phyloP scores from a whole-genome alignment of 2,113 vertebrate genomes.

The Equus quagga region DNA sequence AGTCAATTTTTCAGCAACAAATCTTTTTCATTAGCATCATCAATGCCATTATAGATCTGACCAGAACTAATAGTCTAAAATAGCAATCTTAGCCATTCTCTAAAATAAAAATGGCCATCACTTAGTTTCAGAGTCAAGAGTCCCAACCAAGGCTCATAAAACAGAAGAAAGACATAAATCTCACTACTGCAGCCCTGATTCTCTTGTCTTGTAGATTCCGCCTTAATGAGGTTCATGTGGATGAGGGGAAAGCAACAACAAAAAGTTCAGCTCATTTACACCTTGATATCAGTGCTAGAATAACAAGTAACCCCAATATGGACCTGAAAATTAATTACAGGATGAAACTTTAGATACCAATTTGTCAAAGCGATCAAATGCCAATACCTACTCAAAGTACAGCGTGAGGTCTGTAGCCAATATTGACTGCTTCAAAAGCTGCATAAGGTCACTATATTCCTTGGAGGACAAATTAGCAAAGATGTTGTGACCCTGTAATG shows the following conservation, averaged over 20 bases:
- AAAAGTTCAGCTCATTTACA: conserved; percentile 40
- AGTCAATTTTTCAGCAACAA: neutral
- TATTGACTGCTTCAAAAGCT: conserved; percentile 99
- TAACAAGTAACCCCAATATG: neutral
- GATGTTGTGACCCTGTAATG: conserved; percentile 98
- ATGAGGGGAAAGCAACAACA: neutral
- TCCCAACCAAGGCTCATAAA: neutral
- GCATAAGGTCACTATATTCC: conserved; percentile 99
- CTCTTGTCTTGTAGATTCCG: neutral
- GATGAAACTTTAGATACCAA: conserved; percentile 77
- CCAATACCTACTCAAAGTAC: conserved; percentile 97
- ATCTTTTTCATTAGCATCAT: neutral
- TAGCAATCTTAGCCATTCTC: neutral
- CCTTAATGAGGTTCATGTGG: conserved; percentile 31
- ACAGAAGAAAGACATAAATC: neutral
- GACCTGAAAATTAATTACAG: conserved; percentile 78
- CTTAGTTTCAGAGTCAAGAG: conserved; percentile 27
- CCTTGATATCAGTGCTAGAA: neutral
- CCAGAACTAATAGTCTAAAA: neutral
- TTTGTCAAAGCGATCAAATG: conserved; percentile 84
- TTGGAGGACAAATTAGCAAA: conserved; percentile 98
- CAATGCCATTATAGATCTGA: neutral
- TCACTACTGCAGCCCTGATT: neutral
- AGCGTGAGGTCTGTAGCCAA: conserved; percentile 98
- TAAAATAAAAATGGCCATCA: neutral